Base-by-base conservation (phyloP, 2,113 vertebrate species). In the Mirounga angustirostris region DNA sequence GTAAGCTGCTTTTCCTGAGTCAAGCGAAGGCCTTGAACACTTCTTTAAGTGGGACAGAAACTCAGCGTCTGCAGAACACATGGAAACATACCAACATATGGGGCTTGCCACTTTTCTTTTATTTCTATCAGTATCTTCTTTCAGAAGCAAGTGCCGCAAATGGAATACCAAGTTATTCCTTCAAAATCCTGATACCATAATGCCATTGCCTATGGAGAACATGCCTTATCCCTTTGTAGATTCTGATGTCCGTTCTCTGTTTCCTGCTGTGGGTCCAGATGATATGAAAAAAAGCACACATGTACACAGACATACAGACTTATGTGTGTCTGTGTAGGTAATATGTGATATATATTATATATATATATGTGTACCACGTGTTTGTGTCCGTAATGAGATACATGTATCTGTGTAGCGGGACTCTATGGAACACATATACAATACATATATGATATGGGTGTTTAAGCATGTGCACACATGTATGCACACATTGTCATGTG, bases 51-150 rank as follows among this genome's bases (percentile, higher is more conserved):
- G 40, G 59, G 80, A 36, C 11, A 12, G 28, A 74, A 24, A 58
- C 24, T 58, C 13, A 4, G 10, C 14, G 4, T 63, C 59, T 56
- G n/a, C 7, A 13, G 71, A 59, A 21, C 6, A 0, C 21, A 0
- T 5, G 4, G 4, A 58, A 10, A 36, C 2, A 0, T 7, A 6
- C 4, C 16, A 13, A 5, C 30, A 21, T 4, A 0, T 16, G 26
- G 7, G 11, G 10, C 16, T 50, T 21, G 22, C 3, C 7, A 0
- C 52, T 83, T 40, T 0, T 3, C 40, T 1, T 5, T 22, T 10
- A 15, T 24, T 10, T 80, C 8, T 24, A 26, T 56, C 58, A 7
- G 21, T 13, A 19, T 50, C 76, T 90, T 52, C 52, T 58, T 76
- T 83, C 58, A 79, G 73, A 46, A 69, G 40, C 13, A 61, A 15